Base-by-base conservation (phyloP, 2,113 vertebrate genomes). In the Stegostoma tigrinum region DNA sequence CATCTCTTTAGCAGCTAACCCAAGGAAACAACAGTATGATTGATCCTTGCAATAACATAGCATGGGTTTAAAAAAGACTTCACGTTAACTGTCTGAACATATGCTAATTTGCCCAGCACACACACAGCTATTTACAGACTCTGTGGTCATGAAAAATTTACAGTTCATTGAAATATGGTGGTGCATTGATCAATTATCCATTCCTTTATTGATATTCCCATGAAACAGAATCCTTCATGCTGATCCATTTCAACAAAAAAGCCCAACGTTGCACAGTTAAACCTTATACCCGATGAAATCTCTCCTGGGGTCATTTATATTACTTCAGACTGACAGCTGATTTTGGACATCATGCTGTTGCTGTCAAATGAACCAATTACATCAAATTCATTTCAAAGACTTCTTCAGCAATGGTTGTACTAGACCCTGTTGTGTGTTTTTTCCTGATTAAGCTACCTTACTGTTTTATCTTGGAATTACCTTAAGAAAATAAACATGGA, bases 401-500 rank as follows among this genome's bases (percentile, higher is more conserved):
- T 19, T 90, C 5, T 19, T 12, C 48, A 52, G 0, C 85, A 91
- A 12, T 80, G 78, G 78, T 91, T 19, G n/a, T 42, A 80, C 4
- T 80, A 5, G n/a, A 55, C 5, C 89, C 34, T 61, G 52, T 24
- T 24, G 64, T 61, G 61, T 89, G 38, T 23, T 48, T 23, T 87
- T 7, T 7, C 27, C 42, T 87, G 42, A 87, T 52, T n/a, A 66
- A 91, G 89, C 89, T 6, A 52, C 90, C 19, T 61, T 55, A 66
- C 90, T 55, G 24, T 75, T 95, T 94, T 68, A 94, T 45, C 87
- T 42, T 95, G 24, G 45, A 85, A n/a, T 96, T 96, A 99, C 99
- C 99, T 99, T 96, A 99, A 98, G 96, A 99, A 99, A 94, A 99
- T 97, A 96, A 99, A 99, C 97, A 99, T 98, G 96, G 98, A 96